Conservation (phyloP, 2,888 invertebrate genomes). For the Lithophane leautieri region DNA sequence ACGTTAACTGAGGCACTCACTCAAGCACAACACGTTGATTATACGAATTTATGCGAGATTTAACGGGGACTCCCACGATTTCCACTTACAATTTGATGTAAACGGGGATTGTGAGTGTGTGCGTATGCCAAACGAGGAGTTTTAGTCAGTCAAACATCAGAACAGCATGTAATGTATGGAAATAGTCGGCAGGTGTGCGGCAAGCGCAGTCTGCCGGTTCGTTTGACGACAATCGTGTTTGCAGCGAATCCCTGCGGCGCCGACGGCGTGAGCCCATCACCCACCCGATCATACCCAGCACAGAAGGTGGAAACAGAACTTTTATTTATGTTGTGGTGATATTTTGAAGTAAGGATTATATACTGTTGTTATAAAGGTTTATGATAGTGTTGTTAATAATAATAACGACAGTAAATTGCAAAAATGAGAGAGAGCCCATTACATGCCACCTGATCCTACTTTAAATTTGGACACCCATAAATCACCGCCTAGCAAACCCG, state of each 20-base stretch:
- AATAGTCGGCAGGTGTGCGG: constrained; percentile 82
- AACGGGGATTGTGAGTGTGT: constrained; percentile 19
- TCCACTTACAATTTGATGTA: background rate
- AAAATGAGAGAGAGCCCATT: no score
- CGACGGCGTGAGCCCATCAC: constrained; percentile 69
- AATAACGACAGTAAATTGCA: background rate
- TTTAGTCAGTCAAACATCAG: constrained; percentile 25
- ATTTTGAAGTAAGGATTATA: background rate
- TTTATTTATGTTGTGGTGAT: constrained; percentile 12
- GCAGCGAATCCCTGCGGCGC: constrained; percentile 79
- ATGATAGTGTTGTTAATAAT: background rate
- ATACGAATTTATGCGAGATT: background rate
- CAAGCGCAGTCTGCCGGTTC: constrained; percentile 81
- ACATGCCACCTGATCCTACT: background rate
- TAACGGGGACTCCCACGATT: constrained; percentile 3
- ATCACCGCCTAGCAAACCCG: background rate
- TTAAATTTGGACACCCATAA: background rate
- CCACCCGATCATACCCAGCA: constrained; percentile 60
- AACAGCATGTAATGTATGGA: constrained; percentile 40
- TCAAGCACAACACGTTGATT: background rate
- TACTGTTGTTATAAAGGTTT: no score
- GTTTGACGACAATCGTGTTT: constrained; percentile 88
- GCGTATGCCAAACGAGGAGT: constrained; percentile 12
- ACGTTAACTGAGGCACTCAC: background rate
- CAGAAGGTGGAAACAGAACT: constrained; percentile 65